Base-by-base conservation (phyloP, 2,113 vertebrate species). In the Noctilio leporinus region DNA sequence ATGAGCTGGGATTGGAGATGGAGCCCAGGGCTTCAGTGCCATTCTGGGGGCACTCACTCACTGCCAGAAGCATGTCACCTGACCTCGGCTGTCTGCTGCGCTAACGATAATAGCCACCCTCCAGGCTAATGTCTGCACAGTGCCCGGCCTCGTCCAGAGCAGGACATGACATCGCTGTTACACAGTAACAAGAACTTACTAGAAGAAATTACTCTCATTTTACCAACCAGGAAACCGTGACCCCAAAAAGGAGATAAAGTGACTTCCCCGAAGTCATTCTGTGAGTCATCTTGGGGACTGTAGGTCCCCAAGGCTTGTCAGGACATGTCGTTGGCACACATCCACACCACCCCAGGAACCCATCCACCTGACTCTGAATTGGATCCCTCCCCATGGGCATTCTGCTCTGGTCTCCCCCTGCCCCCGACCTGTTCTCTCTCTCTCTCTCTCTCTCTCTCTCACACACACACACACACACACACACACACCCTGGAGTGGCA, bases 61-160 rank as follows among this genome's bases (percentile, higher is more conserved):
- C 55, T 45, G 64, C 38, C 62, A 30, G 35, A 40, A 67, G 22
- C 69, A 20, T 0, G 15, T 33, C 35, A 7, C 62, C 85, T 45
- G 26, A 9, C 43, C 33, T 55, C 88, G 75, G 26, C 38, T 28
- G 24, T 0, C 38, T 7, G 0, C 24, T 4, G 38, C 0, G 2
- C 35, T 49, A 24, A 16, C 22, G 57, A 1, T 3, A 26, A 57
- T 0, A 14, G 33, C 17, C 62, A 9, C 45, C 73, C 53, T 3
- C 0, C 0, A 16, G 64, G 26, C n/a, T 4, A 3, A 2, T 1
- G 7, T 5, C 17, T 15, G 5, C 0, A 5, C 3, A 10, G 10
- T 3, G 33, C 30, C 35, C 6, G 9, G 45, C 22, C 57, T 82
- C 67, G 12, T 1, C 0, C 45, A 51, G 82, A 70, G 24, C 10